A percentile compares a stretch with the other conserved stretches of the same genome.
Conservation (phyloP, 2,888 invertebrate species). For the Perizoma affinitatum region DNA sequence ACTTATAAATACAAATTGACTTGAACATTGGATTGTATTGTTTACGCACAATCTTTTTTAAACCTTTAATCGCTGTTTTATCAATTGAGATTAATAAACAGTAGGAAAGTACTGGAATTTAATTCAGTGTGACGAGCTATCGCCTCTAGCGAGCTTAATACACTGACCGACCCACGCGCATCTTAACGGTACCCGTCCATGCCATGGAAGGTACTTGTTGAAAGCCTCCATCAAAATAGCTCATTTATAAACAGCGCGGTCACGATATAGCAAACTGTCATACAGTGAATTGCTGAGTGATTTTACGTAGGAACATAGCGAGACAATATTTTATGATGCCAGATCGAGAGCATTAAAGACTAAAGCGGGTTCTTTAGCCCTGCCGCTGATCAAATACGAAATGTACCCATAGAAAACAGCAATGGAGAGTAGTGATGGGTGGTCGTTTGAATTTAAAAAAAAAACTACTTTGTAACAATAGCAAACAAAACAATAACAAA, state of each 20-base stretch:
- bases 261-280: neutral
- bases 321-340: neutral
- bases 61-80: slow-evolving; percentile 11
- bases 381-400: too few relatives aligned
- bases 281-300: slow-evolving; percentile 1
- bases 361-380: too few relatives aligned
- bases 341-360: too few relatives aligned
- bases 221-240: slow-evolving; percentile 25
- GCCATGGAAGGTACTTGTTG: slow-evolving; percentile 28
- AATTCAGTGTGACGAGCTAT: slow-evolving; percentile 20
- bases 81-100: slow-evolving; percentile 5
- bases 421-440: too few relatives aligned
- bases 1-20: too few relatives aligned
- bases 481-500: too few relatives aligned
- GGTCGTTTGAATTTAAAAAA: too few relatives aligned
- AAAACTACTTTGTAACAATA: too few relatives aligned
- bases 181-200: slow-evolving; percentile 57
- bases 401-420: too few relatives aligned
- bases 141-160: slow-evolving; percentile 35
- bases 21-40: neutral
- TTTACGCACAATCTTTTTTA: neutral
- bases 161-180: slow-evolving; percentile 48
- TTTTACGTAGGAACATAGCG: neutral
- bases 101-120: neutral
- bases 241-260: neutral